These are phyloP conservation scores for Riparia riparia DNA, from an alignment of 2,113 vertebrate genomes.

Conservation along the genomic window DNA sequence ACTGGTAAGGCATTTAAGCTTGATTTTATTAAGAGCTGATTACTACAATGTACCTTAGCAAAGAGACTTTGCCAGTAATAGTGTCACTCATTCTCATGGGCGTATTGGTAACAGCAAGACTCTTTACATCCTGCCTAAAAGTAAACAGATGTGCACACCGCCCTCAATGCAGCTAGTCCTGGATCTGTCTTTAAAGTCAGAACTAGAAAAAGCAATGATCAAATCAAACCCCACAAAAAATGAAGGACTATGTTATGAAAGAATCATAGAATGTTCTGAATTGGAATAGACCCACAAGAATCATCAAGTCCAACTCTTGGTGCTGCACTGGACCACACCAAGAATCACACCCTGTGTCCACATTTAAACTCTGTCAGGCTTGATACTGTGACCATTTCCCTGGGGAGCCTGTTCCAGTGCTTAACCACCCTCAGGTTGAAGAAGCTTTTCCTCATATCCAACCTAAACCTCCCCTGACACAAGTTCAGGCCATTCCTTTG, in stretches of 20 bases:
- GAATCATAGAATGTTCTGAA: background rate
- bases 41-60: background rate
- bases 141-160: background rate
- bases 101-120: background rate
- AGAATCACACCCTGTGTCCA: background rate
- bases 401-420: background rate
- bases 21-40: background rate
- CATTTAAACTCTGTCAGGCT: background rate
- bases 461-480: background rate
- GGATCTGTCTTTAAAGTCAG: background rate
- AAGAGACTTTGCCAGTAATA: background rate
- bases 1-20: background rate
- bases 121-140: background rate
- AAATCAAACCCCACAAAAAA: background rate
- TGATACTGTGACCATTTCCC: background rate
- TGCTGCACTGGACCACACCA: no score
- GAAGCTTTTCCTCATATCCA: background rate
- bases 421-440: background rate
- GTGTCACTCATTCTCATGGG: background rate
- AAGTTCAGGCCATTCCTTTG: background rate
- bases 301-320: background rate
- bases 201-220: background rate
- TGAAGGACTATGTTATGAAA: background rate
- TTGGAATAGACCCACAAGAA: background rate
- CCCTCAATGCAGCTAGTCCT: accelerated